A percentile compares a stretch with the other conserved stretches of the same genome.
phyloP scores from a whole-genome alignment of 2,797 vertebrate genomes.

The Sardinella longiceps region DNA sequence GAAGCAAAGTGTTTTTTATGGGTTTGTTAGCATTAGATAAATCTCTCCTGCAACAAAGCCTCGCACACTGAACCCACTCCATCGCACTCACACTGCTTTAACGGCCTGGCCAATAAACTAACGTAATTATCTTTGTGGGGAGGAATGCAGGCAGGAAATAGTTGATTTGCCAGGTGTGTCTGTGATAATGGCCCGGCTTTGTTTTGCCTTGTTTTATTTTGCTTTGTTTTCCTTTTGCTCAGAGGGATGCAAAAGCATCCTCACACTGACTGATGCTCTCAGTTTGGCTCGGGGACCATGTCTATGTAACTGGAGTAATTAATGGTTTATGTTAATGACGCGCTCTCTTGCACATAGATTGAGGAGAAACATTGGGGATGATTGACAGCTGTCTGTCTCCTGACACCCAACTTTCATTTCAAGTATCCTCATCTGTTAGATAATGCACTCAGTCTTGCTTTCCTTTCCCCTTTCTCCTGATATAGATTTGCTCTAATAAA shows the following conservation, averaged over 20 bases:
- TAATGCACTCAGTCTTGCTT: background rate
- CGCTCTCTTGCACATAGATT: too few species aligned
- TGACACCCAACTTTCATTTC: background rate
- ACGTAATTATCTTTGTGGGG: background rate
- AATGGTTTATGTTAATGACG: too few species aligned
- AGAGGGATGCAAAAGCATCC: background rate
- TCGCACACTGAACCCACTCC: background rate
- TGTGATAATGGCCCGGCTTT: background rate
- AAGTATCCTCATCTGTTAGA: background rate
- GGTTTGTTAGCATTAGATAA: background rate
- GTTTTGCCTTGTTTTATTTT: background rate
- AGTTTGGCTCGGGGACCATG: background rate
- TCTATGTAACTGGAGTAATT: background rate
- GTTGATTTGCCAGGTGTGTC: background rate
- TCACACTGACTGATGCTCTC: too few species aligned
- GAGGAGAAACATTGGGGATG: background rate
- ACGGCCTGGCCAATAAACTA: background rate
- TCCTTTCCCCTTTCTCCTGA: background rate
- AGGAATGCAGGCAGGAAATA: background rate
- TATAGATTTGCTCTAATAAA: background rate
- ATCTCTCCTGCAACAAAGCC: background rate
- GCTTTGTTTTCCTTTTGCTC: background rate
- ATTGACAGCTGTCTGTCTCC: background rate
- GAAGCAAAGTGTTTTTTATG: constrained; percentile 3
- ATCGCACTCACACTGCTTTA: background rate